A percentile compares a stretch with the other conserved stretches of the same genome.
These are phyloP conservation scores for Danionella dracula DNA, from an alignment of 2,797 vertebrate genomes.

Conservation along the genomic window DNA sequence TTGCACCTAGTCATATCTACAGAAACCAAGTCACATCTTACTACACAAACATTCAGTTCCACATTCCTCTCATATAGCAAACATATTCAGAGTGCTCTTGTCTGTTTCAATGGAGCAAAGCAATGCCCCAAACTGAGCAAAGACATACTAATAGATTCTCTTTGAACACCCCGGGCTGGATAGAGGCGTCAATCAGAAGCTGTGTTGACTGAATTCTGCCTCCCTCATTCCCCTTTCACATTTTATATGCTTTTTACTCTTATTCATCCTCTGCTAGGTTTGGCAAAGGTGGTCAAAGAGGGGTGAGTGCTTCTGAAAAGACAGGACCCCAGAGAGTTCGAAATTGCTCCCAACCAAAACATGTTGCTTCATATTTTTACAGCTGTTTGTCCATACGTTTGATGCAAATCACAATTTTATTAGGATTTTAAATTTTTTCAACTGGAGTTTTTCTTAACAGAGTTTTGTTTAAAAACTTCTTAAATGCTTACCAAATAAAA, in stretches of 20 bases:
- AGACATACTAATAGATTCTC: slow-evolving; percentile 37
- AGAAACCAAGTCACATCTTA: slow-evolving; percentile 23
- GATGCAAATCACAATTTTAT: slow-evolving; percentile 42
- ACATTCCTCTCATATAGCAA: slow-evolving; percentile 8
- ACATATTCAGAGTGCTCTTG: slow-evolving; percentile 13
- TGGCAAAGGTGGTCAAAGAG: slow-evolving; percentile 23
- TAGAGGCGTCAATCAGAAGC: slow-evolving; percentile 21
- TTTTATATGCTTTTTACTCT: not conserved
- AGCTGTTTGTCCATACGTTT: slow-evolving; percentile 38
- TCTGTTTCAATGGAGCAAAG: slow-evolving; percentile 17
- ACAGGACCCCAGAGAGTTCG: slow-evolving; percentile 6
- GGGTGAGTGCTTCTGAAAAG: slow-evolving; percentile 5
- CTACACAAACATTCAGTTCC: not conserved
- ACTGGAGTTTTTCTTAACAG: too few species aligned
- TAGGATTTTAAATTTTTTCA: slow-evolving; percentile 37
- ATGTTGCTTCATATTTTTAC: slow-evolving; percentile 21
- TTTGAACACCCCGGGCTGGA: slow-evolving; percentile 27
- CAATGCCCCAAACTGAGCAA: slow-evolving; percentile 25
- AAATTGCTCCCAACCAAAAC: slow-evolving; percentile 15
- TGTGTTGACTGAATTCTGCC: slow-evolving; percentile 15
- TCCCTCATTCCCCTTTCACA: not conserved
- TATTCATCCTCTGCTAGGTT: slow-evolving; percentile 12
- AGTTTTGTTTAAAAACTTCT: too few species aligned
- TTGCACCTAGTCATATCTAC: slow-evolving; percentile 24
- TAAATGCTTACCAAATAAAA: too few species aligned